Evolutionary conservation across 1,140 invertebrate species (phyloP).

Genomic region (Belonocnema kinseyi): DNA sequence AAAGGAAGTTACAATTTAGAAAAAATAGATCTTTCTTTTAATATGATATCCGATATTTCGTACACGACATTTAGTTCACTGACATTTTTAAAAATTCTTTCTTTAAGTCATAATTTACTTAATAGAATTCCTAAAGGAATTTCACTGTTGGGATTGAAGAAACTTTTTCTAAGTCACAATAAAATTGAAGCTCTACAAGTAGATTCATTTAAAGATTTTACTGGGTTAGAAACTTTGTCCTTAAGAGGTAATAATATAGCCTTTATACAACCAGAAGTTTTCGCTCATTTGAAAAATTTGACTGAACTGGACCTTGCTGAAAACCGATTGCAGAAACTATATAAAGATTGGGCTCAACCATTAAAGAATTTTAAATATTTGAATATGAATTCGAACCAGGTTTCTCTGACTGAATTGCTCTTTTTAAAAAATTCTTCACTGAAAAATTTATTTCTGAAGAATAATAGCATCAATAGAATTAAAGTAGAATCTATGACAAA

Average conservation of each 20-base stretch:
- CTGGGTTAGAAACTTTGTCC: background rate
- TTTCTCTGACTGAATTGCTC: background rate
- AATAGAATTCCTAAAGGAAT: background rate
- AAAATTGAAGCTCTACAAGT: background rate
- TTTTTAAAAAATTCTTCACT: background rate
- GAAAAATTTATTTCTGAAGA: background rate
- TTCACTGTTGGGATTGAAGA: background rate
- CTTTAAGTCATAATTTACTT: background rate
- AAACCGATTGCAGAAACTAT: background rate
- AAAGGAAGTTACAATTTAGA: background rate
- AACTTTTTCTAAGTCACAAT: constrained; percentile 5
- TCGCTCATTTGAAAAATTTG: constrained; percentile 33
- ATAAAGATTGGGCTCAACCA: background rate
- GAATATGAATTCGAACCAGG: background rate
- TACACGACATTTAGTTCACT: background rate
- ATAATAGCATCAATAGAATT: background rate
- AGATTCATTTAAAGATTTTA: background rate
- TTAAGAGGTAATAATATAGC: background rate
- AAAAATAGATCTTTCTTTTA: constrained; percentile 2
- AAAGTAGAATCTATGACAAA: no score
- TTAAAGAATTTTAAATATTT: constrained; percentile 10
- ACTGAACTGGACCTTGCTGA: background rate
- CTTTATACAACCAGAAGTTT: background rate
- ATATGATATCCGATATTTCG: background rate
- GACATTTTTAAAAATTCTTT: background rate